These are phyloP conservation scores for Diachrysia chrysitis DNA, from an alignment of 2,888 invertebrate species.

Conservation along the genomic window DNA sequence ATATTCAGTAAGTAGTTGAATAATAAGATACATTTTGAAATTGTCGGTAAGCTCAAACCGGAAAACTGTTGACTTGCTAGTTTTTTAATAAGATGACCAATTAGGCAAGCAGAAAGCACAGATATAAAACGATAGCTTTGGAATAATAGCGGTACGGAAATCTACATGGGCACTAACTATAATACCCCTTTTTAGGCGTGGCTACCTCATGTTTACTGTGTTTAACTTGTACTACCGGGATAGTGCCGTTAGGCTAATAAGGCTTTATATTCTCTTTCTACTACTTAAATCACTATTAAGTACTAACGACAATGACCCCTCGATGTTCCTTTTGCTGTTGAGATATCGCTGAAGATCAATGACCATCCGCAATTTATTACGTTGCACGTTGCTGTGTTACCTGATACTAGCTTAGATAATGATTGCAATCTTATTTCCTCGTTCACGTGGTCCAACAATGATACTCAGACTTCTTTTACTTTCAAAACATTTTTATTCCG, in stretches of 20 bases:
- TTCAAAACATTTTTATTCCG: too few relatives aligned
- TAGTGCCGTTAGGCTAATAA: slow-evolving; percentile 17
- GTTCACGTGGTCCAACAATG: neutral
- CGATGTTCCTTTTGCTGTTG: slow-evolving; percentile 17
- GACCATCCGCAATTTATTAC: slow-evolving; percentile 8
- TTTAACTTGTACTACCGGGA: slow-evolving; percentile 4
- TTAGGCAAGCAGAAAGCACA: neutral
- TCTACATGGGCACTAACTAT: neutral
- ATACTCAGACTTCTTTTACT: neutral
- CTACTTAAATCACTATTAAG: slow-evolving; percentile 16
- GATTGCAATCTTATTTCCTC: neutral
- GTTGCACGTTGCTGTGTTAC: neutral
- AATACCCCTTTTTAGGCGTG: neutral
- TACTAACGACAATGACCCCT: slow-evolving; percentile 18
- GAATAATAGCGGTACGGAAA: neutral
- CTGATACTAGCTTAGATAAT: neutral
- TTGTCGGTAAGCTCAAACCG: neutral
- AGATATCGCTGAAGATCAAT: slow-evolving; percentile 8
- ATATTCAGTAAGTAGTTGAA: too few relatives aligned
- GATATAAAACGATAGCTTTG: neutral
- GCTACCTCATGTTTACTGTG: neutral
- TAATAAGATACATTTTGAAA: neutral
- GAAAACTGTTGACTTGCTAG: neutral
- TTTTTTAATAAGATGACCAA: neutral
- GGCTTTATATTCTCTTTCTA: slow-evolving; percentile 14